phyloP scores from a whole-genome alignment of 2,888 invertebrate genomes.

The Tethea ocularis region DNA sequence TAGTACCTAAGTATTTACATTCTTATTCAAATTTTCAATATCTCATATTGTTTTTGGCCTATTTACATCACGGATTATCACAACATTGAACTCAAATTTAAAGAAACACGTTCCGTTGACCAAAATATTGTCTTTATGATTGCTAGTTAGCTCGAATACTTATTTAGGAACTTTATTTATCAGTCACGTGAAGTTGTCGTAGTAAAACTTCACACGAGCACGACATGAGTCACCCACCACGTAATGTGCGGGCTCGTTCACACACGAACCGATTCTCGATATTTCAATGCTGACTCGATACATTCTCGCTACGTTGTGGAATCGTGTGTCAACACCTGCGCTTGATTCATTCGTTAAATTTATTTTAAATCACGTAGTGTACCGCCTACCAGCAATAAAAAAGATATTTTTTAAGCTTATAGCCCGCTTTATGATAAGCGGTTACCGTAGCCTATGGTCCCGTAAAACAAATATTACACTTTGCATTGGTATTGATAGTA shows the following conservation, averaged over 20 bases:
- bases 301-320: conserved; percentile 58
- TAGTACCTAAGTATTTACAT: too few relatives aligned
- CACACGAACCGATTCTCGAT: conserved; percentile 60
- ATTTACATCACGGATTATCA: too few relatives aligned
- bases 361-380: conserved; percentile 17
- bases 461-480: too few relatives aligned
- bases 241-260: conserved; percentile 49
- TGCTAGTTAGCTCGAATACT: neutral
- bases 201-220: conserved; percentile 50
- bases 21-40: neutral
- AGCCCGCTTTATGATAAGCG: too few relatives aligned
- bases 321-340: conserved; percentile 71
- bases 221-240: conserved; percentile 59
- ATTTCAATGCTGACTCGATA: conserved; percentile 59
- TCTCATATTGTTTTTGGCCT: neutral
- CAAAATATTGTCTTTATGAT: neutral
- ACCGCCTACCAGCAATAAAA: too few relatives aligned
- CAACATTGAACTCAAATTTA: too few relatives aligned
- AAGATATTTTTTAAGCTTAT: too few relatives aligned
- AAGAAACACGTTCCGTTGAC: too few relatives aligned
- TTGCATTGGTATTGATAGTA: too few relatives aligned
- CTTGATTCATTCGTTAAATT: conserved; percentile 34
- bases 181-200: neutral
- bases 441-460: too few relatives aligned
- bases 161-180: neutral